A percentile compares a stretch with the other conserved stretches of the same genome.
phyloP scores from a whole-genome alignment of 2,797 vertebrate genomes.

The Epinephelus coioides region DNA sequence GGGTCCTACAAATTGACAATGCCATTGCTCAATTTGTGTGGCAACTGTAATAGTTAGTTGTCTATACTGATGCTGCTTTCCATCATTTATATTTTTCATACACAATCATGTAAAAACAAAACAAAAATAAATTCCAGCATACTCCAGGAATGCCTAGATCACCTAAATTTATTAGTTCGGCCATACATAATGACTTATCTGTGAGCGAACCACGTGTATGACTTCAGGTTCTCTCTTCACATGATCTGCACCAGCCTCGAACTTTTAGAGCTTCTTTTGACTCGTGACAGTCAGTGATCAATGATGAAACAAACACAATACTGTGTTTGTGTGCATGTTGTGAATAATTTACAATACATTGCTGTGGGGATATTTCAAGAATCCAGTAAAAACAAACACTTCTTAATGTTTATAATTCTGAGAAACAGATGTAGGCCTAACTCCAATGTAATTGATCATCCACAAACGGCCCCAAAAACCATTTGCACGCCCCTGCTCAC shows the following conservation, averaged over 20 bases:
- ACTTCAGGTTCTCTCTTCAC: neutral
- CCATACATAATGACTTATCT: neutral
- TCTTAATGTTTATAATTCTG: neutral
- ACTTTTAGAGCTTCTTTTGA: slow-evolving; percentile 8
- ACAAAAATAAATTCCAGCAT: neutral
- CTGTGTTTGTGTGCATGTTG: neutral
- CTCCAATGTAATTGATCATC: neutral
- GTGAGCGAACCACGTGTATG: neutral
- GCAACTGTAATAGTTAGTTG: too few species aligned
- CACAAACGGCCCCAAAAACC: neutral
- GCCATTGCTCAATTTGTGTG: neutral
- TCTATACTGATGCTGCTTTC: neutral
- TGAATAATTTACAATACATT: neutral
- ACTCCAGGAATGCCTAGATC: neutral
- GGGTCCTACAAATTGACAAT: neutral
- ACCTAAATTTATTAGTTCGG: neutral
- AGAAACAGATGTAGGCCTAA: neutral
- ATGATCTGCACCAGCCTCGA: neutral
- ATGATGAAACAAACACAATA: neutral
- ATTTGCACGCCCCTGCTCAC: slow-evolving; percentile 16
- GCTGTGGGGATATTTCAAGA: neutral
- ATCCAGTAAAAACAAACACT: neutral
- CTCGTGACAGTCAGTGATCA: neutral
- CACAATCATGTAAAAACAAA: neutral
- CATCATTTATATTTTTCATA: neutral